Evolutionary conservation across 2,888 invertebrate species (phyloP).

Genomic region (Acanthacorydalis orientalis): DNA sequence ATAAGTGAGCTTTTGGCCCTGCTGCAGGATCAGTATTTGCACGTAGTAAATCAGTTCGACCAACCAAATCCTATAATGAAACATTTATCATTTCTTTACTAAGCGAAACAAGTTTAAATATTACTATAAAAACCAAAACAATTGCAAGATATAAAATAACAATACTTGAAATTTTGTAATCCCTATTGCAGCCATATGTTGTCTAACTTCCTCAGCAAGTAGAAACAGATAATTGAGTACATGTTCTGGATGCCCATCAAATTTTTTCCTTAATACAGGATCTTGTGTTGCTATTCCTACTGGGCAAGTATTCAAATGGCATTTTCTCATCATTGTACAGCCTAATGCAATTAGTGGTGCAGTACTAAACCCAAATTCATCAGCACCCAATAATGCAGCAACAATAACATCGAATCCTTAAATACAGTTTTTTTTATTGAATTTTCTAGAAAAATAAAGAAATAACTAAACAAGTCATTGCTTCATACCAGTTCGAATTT

Average conservation of each 20-base stretch:
- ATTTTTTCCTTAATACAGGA: constrained; percentile 85
- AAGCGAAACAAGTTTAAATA: too few relatives aligned
- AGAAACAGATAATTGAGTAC: constrained; percentile 95
- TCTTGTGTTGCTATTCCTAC: constrained; percentile 99
- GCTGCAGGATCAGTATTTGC: constrained; percentile 49
- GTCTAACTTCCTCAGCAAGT: constrained; percentile 91
- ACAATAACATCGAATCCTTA: constrained; percentile 85
- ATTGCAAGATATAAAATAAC: neutral
- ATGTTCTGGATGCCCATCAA: constrained; percentile 94
- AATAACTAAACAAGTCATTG: neutral
- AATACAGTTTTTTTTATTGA: constrained; percentile 6
- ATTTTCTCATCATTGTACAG: constrained; percentile 99
- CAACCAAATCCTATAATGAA: constrained; percentile 54
- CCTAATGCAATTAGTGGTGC: constrained; percentile 95
- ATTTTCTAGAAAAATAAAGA: neutral
- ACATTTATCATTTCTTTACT: neutral
- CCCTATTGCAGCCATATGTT: constrained; percentile 82
- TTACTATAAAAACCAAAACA: neutral
- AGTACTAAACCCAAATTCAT: constrained; percentile 97
- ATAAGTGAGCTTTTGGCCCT: constrained; percentile 63
- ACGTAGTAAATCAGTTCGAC: constrained; percentile 75
- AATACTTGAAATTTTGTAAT: constrained; percentile 56
- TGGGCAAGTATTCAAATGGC: constrained; percentile 97
- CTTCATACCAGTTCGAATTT: constrained; percentile 63
- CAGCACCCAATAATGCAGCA: constrained; percentile 90